Evolutionary conservation across 2,113 vertebrate genomes (phyloP).

Genomic region (Salvelinus sp.): DNA sequence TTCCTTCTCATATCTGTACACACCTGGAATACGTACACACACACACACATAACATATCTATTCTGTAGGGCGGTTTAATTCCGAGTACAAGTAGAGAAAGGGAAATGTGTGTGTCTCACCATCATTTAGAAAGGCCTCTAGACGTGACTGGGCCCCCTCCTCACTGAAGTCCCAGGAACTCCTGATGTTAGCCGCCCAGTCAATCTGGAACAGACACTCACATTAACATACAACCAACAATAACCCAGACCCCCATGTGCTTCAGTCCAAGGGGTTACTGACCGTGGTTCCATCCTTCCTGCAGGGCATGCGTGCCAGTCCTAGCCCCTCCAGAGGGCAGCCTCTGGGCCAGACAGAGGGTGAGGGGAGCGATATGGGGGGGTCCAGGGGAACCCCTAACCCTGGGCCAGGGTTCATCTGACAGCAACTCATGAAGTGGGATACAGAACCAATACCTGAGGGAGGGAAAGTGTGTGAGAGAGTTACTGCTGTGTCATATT

Average conservation of each 20-base stretch:
- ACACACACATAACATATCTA: background rate
- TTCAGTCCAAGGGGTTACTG: constrained; percentile 26
- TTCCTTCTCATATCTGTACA: constrained; percentile 73
- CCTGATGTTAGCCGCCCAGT: constrained; percentile 73
- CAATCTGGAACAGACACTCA: constrained; percentile 56
- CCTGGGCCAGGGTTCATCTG: constrained; percentile 60
- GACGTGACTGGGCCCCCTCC: constrained; percentile 62
- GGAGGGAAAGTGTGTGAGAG: constrained; percentile 1
- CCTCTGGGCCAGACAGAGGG: constrained; percentile 62
- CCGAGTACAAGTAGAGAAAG: too few relatives aligned
- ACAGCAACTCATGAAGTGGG: constrained; percentile 74
- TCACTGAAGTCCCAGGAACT: constrained; percentile 75
- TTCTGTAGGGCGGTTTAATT: too few relatives aligned
- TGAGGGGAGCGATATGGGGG: constrained; percentile 60
- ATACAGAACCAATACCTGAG: constrained; percentile 74
- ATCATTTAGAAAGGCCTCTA: constrained; percentile 67
- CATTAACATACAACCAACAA: background rate
- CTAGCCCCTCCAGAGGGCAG: constrained; percentile 51
- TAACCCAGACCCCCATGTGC: background rate
- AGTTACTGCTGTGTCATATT: background rate
- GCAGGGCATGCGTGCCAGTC: constrained; percentile 70
- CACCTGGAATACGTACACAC: constrained; percentile 50
- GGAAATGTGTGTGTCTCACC: constrained; percentile 45
- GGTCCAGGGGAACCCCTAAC: constrained; percentile 56
- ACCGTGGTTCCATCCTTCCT: constrained; percentile 73